Evolutionary conservation across 2,797 vertebrate species (phyloP), one percentile per base, ranked within the genome.

Genomic region (Brachyrhaphis roseni): DNA sequence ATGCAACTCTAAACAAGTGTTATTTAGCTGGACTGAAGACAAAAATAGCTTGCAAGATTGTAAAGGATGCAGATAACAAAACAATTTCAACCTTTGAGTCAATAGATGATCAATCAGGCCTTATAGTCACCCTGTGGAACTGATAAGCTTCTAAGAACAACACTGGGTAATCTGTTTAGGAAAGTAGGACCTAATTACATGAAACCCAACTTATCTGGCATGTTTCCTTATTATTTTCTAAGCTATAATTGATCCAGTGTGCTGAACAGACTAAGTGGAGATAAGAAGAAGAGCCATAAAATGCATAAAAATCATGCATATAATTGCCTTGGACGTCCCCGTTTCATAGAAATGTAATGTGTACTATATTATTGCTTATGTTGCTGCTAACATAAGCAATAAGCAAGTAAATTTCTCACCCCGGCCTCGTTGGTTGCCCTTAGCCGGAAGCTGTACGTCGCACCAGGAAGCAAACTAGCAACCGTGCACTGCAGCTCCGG

Each of bases 381-480:
- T 72, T 64, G 0, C n/a, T 73, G 76, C 15, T 43, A 62, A 39
- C 31, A 72, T 64, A n/a, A 28, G 49, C 7, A 4, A 72, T 64
- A 36, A 28, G 55, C 5, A 5, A 59, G 43, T 51, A n/a, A 36
- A 45, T 62, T 72, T 95, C 96, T 93, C 93, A 99, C 98, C 97
- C 98, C 98, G 1, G 97, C 97, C 0, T 98, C 97, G 13, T 98
- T 99, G 89, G 96, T 81, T 6, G 98, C 98, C 53, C 97, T 91
- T 92, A 99, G 96, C 78, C 96, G 76, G 95, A 99, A 98, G 72
- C 89, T 87, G 76, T 99, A 99, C 0, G 95, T 95, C 6, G 97
- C 97, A 28, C 98, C 98, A 0, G 98, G 98, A 1, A 99, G 96
- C 79, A 99, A 96, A 87, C 95, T 97, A 78, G 96, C 92, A 4